phyloP scores from a whole-genome alignment of 2,888 invertebrate species.

The Himalopsyche kuldschensis region DNA sequence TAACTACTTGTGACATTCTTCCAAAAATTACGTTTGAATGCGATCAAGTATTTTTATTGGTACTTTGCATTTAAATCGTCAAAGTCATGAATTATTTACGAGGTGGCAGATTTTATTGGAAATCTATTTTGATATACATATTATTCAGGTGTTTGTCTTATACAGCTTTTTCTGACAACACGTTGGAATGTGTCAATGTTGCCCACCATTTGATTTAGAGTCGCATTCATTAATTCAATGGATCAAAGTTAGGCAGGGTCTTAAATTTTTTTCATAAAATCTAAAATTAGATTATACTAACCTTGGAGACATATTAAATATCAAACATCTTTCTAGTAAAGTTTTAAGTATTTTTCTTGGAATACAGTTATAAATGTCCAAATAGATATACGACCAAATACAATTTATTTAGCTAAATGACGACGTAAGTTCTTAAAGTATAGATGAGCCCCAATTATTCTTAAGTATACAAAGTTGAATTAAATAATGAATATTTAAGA shows the following conservation, averaged over 20 bases:
- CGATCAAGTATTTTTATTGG: constrained; percentile 25
- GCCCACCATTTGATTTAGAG: constrained; percentile 13
- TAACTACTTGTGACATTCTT: neutral
- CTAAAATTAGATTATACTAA: neutral
- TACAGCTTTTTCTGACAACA: neutral
- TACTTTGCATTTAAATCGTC: constrained; percentile 29
- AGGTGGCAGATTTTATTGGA: constrained; percentile 7
- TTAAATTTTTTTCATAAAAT: neutral
- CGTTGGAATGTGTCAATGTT: constrained; percentile 14
- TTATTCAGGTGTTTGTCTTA: constrained; percentile 6
- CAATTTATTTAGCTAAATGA: too few relatives aligned
- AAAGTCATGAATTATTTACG: constrained; percentile 29
- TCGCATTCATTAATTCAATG: constrained; percentile 6
- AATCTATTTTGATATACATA: neutral
- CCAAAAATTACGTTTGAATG: constrained; percentile 14
- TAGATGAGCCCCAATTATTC: too few relatives aligned
- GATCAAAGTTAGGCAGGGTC: neutral
- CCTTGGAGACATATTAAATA: neutral
- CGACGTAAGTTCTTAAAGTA: too few relatives aligned
- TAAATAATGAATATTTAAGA: too few relatives aligned
- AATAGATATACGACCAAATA: too few relatives aligned
- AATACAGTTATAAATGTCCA: too few relatives aligned
- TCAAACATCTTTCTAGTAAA: neutral
- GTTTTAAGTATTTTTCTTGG: too few relatives aligned
- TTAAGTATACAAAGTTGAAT: too few relatives aligned